Evolutionary conservation across 2,113 vertebrate genomes (phyloP), one percentile per base, ranked within the genome.

Genomic region (Puntigrus tetrazona): DNA sequence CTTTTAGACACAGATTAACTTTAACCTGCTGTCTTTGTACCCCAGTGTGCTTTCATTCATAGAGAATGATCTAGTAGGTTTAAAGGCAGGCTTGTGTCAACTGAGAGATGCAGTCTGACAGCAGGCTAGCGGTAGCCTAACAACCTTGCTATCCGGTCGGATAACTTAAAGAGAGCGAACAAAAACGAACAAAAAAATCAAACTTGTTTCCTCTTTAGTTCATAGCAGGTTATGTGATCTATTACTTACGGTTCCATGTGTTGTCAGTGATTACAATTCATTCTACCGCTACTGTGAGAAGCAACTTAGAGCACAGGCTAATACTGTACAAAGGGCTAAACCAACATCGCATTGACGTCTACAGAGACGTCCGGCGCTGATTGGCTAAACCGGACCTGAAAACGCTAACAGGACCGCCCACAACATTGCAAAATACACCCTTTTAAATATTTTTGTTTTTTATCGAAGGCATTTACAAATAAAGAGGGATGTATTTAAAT

Each of bases 181-280:
- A 38, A 47, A n/a, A 52, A 45, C 38, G 29, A 45, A 65, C 3
- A 63, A 4, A 55, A 67, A n/a, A n/a, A 25, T 25, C 7, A 1
- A 31, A 3, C 36, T 22, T 10, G 18, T 50, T n/a, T 50, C 50
- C 31, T 50, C 31, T 55, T 34, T 38, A 18, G 29, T 22, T 78
- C 27, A 8, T 38, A 78, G 41, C 20, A 36, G 34, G 25, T 7
- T 25, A 67, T 57, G 22, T 3, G 7, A 20, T 4, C n/a, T 55
- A 13, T 79, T 86, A 90, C 89, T 89, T 77, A 89, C 89, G 29
- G 52, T 63, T 90, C 88, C 87, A 86, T 85, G 34, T 65, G 50
- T 73, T 65, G 63, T 82, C 81, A 92, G 90, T 91, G 88, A 90
- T 84, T 75, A 25, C 4, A 72, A 80, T 78, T 7, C 16, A 63